phyloP scores from a whole-genome alignment of 2,888 invertebrate species.

The Drosophila maculinotata region DNA sequence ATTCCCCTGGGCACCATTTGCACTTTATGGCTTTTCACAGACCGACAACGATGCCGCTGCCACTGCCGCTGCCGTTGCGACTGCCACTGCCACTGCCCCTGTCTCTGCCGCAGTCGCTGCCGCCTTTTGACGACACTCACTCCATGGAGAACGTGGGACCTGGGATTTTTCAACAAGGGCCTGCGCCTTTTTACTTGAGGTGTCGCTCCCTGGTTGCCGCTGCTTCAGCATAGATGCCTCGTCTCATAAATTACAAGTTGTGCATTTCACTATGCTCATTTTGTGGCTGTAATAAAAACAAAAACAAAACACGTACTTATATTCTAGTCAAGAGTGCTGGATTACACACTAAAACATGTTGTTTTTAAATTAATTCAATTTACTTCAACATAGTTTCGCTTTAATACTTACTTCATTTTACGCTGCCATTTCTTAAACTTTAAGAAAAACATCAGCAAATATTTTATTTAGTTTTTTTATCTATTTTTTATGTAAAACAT shows the following conservation, averaged over 20 bases:
- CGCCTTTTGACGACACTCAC: slow-evolving; percentile 8
- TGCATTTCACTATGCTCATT: slow-evolving; percentile 17
- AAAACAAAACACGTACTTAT: slow-evolving; percentile 16
- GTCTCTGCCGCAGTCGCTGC: not conserved
- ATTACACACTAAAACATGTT: not conserved
- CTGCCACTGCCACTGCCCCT: not conserved
- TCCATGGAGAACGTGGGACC: not conserved
- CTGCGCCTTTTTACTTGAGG: slow-evolving; percentile 1
- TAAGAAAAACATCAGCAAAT: too few species aligned
- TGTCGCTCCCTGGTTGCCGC: slow-evolving; percentile 2
- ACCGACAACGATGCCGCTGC: slow-evolving; percentile 17
- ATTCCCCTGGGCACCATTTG: slow-evolving; percentile 80
- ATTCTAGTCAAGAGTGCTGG: slow-evolving; percentile 1
- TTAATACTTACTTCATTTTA: not conserved
- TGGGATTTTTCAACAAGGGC: slow-evolving; percentile 1
- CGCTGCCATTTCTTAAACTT: too few species aligned
- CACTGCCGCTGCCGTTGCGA: not conserved
- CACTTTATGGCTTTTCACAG: slow-evolving; percentile 78
- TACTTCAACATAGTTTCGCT: slow-evolving; percentile 7
- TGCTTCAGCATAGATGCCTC: not conserved
- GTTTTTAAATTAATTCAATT: slow-evolving; percentile 2
- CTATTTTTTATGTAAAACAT: too few species aligned
- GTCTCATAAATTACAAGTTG: slow-evolving; percentile 59
- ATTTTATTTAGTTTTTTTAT: too few species aligned
- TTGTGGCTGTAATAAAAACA: slow-evolving; percentile 13